Base-by-base conservation (phyloP, 2,797 vertebrate genomes). In the Crypturellus tataupa region DNA sequence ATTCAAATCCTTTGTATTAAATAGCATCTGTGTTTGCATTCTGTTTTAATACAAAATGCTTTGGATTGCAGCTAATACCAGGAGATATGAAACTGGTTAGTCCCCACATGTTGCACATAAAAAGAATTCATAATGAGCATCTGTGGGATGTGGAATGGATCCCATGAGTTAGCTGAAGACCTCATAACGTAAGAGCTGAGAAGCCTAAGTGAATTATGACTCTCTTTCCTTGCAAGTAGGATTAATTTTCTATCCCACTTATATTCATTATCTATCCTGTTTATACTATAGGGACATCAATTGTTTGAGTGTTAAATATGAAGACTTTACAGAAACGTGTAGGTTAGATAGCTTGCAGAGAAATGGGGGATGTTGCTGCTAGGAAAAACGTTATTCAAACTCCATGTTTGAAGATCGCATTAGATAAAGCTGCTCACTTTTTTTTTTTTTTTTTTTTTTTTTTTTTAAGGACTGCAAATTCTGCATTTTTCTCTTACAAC, bases 111-210 rank as follows among this genome's bases (percentile, higher is more conserved):
- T 98, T 98, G 97, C 97, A 98, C 97, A 97, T 97, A 97, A 97
- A 97, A 97, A 98, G 97, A 98, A 98, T 98, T 97, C 95, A 93
- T 98, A 98, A 98, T 98, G 97, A 98, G 97, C 97, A 97, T 98
- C 98, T 97, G 98, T 95, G 97, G 97, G 95, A 96, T 96, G 96
- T 94, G 95, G 92, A 94, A 97, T 96, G 96, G 96, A 97, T 96
- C 96, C 97, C 96, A 96, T 70, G 96, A 97, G 97, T 98, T 96
- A 96, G 96, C 89, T 95, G 97, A 97, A 97, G 97, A 98, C 95
- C 96, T 93, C 97, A 96, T 97, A 97, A 96, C 95, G 85, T 93
- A 97, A 97, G 95, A 95, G 94, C 96, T 87, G 85, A 97, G 97
- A 96, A 97, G 92, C 97, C 96, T 97, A 97, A 97, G 97, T 97